These are phyloP conservation scores for Dipodomys merriami DNA, from an alignment of 2,113 vertebrate species.

Conservation along the genomic window DNA sequence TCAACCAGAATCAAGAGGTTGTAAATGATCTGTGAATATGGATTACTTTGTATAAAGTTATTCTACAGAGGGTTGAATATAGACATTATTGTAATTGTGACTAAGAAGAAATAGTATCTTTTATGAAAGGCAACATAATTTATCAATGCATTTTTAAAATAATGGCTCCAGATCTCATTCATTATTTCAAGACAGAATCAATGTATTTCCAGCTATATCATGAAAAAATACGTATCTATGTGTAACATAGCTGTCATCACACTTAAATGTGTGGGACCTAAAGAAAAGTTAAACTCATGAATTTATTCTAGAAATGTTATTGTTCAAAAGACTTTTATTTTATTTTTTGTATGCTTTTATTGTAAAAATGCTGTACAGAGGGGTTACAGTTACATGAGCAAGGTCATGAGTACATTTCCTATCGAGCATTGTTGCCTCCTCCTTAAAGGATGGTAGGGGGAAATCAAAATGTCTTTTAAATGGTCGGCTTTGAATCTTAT, in stretches of 20 bases:
- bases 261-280: neutral
- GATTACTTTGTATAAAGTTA: neutral
- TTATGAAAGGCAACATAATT: neutral
- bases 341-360: too few species aligned
- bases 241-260: too few species aligned
- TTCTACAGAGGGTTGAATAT: neutral
- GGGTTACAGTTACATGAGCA: too few species aligned
- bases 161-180: neutral
- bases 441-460: too few species aligned
- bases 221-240: neutral
- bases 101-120: neutral
- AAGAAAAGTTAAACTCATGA: neutral
- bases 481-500: neutral
- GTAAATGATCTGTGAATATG: neutral
- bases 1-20: neutral
- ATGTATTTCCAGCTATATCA: neutral
- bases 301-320: neutral
- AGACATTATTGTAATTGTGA: neutral
- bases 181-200: neutral
- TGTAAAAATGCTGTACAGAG: too few species aligned
- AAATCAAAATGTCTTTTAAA: neutral
- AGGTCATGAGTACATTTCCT: too few species aligned
- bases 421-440: too few species aligned
- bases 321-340: neutral
- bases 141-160: neutral